Conservation (phyloP, 2,888 invertebrate species). For the Hemistola chrysoprasaria region DNA sequence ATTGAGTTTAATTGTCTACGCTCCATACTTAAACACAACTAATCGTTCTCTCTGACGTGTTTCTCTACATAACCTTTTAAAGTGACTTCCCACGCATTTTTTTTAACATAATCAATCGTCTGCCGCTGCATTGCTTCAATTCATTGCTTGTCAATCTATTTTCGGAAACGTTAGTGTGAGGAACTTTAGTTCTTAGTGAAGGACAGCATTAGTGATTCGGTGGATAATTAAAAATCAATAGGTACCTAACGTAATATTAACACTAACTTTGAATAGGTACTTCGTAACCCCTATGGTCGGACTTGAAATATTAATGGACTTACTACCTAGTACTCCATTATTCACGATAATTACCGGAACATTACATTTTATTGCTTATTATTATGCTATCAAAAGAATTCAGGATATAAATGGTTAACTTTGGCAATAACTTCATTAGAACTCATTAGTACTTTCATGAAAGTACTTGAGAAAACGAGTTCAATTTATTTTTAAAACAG, state of each 20-base stretch:
- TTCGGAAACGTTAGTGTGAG: background rate
- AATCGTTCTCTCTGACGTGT: conserved; percentile 21
- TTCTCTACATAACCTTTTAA: conserved; percentile 21
- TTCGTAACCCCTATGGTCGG: no score
- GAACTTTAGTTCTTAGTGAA: background rate
- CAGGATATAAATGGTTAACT: no score
- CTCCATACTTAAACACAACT: conserved; percentile 23
- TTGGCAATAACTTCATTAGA: no score
- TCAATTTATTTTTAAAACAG: conserved; percentile 27
- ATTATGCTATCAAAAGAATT: no score
- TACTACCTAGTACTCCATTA: no score
- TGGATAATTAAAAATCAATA: no score
- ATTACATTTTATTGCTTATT: no score
- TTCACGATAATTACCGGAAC: no score
- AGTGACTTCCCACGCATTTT: conserved; percentile 20
- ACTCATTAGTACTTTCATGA: conserved; percentile 3
- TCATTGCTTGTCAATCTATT: conserved; percentile 11
- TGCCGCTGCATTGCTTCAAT: conserved; percentile 16
- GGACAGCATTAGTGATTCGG: no score
- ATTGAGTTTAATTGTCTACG: conserved; percentile 23
- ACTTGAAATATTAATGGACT: no score
- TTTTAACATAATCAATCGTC: conserved; percentile 16
- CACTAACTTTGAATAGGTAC: no score
- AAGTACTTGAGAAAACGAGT: conserved; percentile 10
- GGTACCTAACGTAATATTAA: no score